Conservation (phyloP, 2,797 vertebrate genomes). For the Gymnothorax reevesii region DNA sequence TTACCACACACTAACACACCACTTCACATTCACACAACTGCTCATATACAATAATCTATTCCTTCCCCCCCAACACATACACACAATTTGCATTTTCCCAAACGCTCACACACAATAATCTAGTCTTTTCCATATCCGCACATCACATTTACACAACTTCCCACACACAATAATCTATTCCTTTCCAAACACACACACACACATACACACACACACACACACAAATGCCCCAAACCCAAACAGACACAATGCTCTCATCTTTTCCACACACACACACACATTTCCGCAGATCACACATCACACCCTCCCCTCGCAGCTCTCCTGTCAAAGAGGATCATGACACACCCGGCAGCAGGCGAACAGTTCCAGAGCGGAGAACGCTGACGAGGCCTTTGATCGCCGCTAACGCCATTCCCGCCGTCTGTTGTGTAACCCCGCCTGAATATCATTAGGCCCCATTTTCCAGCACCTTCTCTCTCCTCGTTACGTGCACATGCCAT, state of each 20-base stretch:
- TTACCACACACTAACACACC: too few relatives aligned
- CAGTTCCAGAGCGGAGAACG: background rate
- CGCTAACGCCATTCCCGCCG: slow-evolving; percentile 35
- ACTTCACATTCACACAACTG: too few relatives aligned
- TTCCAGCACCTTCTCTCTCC: background rate
- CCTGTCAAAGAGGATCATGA: background rate
- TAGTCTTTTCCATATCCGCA: background rate
- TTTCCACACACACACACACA: background rate
- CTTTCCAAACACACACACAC: too few relatives aligned
- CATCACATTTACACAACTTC: background rate
- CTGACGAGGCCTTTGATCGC: slow-evolving; percentile 62
- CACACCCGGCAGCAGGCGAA: background rate
- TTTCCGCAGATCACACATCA: background rate
- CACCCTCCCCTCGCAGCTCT: background rate
- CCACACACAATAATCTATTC: too few relatives aligned
- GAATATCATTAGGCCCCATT: slow-evolving; percentile 28
- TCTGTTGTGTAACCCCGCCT: slow-evolving; percentile 25
- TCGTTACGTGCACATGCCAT: background rate
- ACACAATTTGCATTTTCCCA: too few relatives aligned
- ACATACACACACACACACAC: background rate
- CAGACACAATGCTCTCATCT: slow-evolving; percentile 23
- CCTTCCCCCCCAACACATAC: background rate
- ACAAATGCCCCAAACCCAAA: too few relatives aligned
- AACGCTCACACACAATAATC: background rate
- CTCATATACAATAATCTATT: too few relatives aligned